phyloP scores from a whole-genome alignment of 2,113 vertebrate species.

The Odocoileus virginianus region DNA sequence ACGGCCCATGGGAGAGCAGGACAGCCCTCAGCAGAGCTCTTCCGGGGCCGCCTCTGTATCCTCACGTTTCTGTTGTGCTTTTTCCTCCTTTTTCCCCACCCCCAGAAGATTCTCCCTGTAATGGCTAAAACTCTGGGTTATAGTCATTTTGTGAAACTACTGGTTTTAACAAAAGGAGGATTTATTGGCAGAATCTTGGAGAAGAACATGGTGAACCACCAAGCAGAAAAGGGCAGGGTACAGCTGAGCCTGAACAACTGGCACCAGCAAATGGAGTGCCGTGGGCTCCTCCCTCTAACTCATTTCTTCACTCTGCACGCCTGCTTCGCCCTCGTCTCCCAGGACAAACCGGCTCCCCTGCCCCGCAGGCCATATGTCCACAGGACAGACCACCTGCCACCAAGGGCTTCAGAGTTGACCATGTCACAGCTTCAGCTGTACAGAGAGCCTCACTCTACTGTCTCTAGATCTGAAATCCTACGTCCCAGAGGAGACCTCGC shows the following conservation, averaged over 20 bases:
- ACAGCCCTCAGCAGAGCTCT: not conserved
- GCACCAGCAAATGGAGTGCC: not conserved
- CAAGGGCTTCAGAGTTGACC: not conserved
- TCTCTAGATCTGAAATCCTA: not conserved
- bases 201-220: not conserved
- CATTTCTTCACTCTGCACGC: not conserved
- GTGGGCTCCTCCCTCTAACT: not conserved
- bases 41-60: not conserved
- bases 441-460: not conserved
- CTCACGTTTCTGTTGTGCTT: not conserved
- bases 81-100: too few species aligned
- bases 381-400: not conserved
- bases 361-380: not conserved
- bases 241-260: not conserved
- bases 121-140: not conserved
- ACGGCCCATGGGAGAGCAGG: accelerated
- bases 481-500: not conserved
- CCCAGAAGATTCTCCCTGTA: not conserved
- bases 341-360: not conserved
- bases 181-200: not conserved
- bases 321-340: not conserved
- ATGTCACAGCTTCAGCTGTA: not conserved
- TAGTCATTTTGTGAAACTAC: not conserved
- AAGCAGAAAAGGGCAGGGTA: not conserved
- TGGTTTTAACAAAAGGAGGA: not conserved